Evolutionary conservation across 2,888 invertebrate genomes (phyloP), one percentile per base, ranked within the genome.

Genomic region (Acronicta leporina): DNA sequence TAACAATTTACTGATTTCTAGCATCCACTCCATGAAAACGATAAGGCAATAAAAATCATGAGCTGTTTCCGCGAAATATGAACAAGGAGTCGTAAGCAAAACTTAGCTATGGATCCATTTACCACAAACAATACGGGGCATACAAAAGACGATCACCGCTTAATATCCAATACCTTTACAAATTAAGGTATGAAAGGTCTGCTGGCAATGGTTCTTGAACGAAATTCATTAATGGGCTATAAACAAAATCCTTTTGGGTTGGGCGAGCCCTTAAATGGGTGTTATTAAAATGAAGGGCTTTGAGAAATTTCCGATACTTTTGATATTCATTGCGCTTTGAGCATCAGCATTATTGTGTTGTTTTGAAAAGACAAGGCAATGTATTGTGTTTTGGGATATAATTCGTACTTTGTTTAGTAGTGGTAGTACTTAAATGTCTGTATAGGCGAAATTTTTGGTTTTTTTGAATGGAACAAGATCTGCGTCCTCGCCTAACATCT

Each of bases 181-280:
- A 87, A 88, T 88, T 87, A 81, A 81, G 79, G 83, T 83, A 81
- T 83, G 79, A 87, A 82, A 79, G 80, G 82, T 81, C 63, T 70
- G 70, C 75, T 68, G 50, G 42, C 74, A 79, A 84, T 82, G 79
- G 85, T 84, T 86, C 78, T 81, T 80, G 73, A 79, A 75, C 79
- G 70, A 83, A 88, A 87, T 87, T 87, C 87, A 88, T 89, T 90
- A 90, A 87, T 88, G 83, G 85, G 64, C 82, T 79, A 87, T 89
- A 89, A 89, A 89, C 88, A 86, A 84, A 87, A 87, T 85, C 87
- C 85, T 83, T 86, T 86, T 77, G 75, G 82, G 79, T 57, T 47
- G 62, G 71, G 68, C 61, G 74, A 62, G 48, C 65, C 73, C 69
- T 65, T 62, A 75, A 78, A 75, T 78, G 68, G 68, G 43, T 73